Evolutionary conservation across 2,888 invertebrate genomes (phyloP), one percentile per base, ranked within the genome.

Genomic region (Drosophila stalkeri): DNA sequence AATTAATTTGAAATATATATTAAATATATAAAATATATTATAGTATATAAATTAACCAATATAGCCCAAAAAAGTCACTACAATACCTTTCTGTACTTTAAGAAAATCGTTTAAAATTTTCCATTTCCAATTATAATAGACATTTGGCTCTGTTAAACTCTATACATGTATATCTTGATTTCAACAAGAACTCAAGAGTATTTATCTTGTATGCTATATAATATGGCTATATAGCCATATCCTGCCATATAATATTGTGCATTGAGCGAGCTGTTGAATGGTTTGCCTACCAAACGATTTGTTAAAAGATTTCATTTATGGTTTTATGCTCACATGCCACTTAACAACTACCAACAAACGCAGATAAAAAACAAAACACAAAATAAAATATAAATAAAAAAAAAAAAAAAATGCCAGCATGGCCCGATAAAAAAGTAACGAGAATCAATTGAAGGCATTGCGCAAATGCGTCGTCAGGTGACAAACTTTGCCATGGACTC

Each of bases 291-390:
- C 62, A 81, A 77, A 75, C 88, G 88, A 86, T 86, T 86, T 86
- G 78, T 80, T 80, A 82, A 86, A 80, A 89, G 85, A 86, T 86
- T 84, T 84, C 83, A 89, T 86, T 86, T 86, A 86, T 86, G 83
- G 77, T 61, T 85, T 85, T 90, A 90, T 85, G 75, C 60, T 61
- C 83, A 80, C 89, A 82, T 80, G 89, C 85, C 89, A 86, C 89
- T 86, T 86, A 90, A 86, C 86, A 90, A 88, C 72, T 89, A 86
- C 85, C 90, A 85, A 68, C 80, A 75, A 70, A 55, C 37, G 79
- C 63, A 62, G 83, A 89, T 89, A 84, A 81, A 72, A 75, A 54
- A 31, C 57, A 27, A 31, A 7, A 7, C 7, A 9, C 20, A 52
- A 46, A 57, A 44, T 12, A 27, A 51, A 64, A 52, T 12, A 4